Evolutionary conservation across 2,888 invertebrate species (phyloP).

Genomic region (Orchesellides sinensis): DNA sequence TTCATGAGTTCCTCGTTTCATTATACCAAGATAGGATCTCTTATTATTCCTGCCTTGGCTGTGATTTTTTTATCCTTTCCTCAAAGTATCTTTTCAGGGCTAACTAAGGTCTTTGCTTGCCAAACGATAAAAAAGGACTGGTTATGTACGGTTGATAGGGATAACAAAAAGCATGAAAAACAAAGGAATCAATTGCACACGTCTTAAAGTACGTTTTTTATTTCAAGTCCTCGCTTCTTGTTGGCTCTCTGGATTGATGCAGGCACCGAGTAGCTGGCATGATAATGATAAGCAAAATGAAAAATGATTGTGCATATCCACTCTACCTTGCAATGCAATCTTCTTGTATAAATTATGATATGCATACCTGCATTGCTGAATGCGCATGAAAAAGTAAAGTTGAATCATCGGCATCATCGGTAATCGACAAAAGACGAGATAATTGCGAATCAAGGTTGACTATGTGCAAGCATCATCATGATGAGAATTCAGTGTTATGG

Average conservation of each 20-base stretch:
- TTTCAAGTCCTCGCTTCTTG: no score
- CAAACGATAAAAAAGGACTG: slow-evolving; percentile 6
- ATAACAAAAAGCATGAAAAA: neutral
- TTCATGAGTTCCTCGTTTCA: no score
- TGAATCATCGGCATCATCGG: no score
- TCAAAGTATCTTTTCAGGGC: neutral
- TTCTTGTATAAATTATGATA: no score
- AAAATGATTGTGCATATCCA: no score
- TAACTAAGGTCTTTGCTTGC: slow-evolving; percentile 1
- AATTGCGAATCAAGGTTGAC: slow-evolving; percentile 46
- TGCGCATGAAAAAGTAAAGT: no score
- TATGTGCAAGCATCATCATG: neutral
- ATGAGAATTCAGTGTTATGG: neutral
- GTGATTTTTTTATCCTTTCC: neutral
- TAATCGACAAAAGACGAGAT: slow-evolving; percentile 37
- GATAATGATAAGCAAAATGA: neutral
- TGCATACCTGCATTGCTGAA: no score
- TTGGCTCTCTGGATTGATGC: no score
- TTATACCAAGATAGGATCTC: slow-evolving; percentile 34
- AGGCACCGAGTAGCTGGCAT: neutral
- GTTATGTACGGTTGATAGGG: neutral
- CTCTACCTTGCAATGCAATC: no score
- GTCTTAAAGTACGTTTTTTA: neutral
- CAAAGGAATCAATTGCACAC: no score
- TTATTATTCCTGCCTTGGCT: slow-evolving; percentile 38